Evolutionary conservation across 2,797 vertebrate species (phyloP).

Genomic region (Thripadectes ignobilis): DNA sequence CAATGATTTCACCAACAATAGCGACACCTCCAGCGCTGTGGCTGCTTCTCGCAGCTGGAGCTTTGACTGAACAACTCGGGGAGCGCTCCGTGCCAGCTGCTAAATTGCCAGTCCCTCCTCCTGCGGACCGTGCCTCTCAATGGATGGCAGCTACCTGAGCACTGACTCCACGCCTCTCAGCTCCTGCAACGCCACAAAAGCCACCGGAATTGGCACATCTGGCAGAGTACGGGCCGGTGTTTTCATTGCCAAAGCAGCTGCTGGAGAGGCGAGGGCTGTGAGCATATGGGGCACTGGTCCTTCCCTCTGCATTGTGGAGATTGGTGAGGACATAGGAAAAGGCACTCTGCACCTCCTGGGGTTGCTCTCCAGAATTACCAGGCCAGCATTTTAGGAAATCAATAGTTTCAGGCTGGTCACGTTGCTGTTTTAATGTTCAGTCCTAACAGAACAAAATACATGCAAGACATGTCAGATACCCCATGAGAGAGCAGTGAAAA

Average conservation of each 20-base stretch:
- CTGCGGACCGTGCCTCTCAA: accelerated
- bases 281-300: accelerated
- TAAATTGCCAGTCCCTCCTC: background rate
- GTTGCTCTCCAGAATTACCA: background rate
- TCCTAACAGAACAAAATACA: accelerated
- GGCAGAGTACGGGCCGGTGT: accelerated
- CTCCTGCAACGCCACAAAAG: background rate
- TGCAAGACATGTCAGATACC: background rate
- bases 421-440: background rate
- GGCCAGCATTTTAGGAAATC: background rate
- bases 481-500: background rate
- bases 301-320: accelerated
- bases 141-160: background rate
- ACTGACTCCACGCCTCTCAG: background rate
- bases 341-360: background rate
- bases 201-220: background rate
- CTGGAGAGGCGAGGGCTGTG: accelerated
- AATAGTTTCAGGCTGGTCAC: accelerated
- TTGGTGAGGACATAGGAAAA: accelerated
- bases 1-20: background rate
- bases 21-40: background rate
- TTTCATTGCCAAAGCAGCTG: background rate
- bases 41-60: slow-evolving; percentile 17
- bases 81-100: background rate
- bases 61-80: background rate